Evolutionary conservation across 2,113 vertebrate species (phyloP).

Genomic region (Caranx melampygus): DNA sequence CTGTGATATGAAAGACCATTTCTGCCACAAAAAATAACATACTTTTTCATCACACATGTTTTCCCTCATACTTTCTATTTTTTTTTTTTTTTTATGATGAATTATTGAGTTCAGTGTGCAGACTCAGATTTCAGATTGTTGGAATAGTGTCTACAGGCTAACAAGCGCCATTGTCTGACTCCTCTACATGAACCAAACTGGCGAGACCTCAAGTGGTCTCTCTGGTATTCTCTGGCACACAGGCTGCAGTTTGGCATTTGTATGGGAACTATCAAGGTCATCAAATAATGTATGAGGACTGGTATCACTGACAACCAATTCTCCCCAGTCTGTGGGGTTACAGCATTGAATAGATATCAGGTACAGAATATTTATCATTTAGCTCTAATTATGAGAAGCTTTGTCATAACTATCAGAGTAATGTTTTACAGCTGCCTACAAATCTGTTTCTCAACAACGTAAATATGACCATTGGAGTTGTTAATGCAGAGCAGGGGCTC

Average conservation of each 20-base stretch:
- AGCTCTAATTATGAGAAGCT: too few species aligned
- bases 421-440: too few species aligned
- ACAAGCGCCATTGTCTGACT: background rate
- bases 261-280: background rate
- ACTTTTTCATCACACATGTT: background rate
- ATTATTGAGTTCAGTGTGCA: background rate
- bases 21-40: background rate
- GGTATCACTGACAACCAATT: background rate
- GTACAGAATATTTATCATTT: background rate
- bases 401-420: too few species aligned
- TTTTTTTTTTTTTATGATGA: too few species aligned
- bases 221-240: background rate
- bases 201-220: background rate
- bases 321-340: background rate
- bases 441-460: too few species aligned
- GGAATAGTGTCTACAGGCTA: background rate
- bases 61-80: background rate
- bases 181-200: background rate
- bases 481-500: too few species aligned
- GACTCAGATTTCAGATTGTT: background rate
- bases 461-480: too few species aligned
- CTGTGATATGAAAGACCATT: background rate
- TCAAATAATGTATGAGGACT: background rate
- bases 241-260: background rate
- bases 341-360: background rate